Evolutionary conservation across 2,888 invertebrate genomes (phyloP), one percentile per base, ranked within the genome.

Genomic region (Trisateles emortualis): DNA sequence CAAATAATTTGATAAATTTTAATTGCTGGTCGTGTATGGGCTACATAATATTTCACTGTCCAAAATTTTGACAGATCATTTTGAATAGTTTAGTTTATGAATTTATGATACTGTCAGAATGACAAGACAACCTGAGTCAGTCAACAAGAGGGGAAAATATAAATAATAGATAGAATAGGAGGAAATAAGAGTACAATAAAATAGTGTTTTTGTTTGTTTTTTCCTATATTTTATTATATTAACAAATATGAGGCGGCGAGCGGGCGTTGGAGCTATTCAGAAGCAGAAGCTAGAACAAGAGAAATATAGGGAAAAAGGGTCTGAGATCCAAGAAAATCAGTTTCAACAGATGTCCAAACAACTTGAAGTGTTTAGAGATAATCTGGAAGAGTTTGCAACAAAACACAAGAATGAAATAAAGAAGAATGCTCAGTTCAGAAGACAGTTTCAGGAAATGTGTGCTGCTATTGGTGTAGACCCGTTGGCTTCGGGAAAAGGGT

Each of bases 371-470:
- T 99, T 99, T 82, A 95, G 97, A 58, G 94, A 94, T 24, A 98
- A 99, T 82, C 90, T 99, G 32, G 99, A 99, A 86, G 98, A 98
- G 71, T 99, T 99, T 84, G 99, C 99, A 0, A 93, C 96, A 2
- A 98, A 99, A 72, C 99, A 99, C 83, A 98, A 98, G 79, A 96
- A 94, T 69, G 99, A 99, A 80, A 99, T 99, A 38, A 96, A 96
- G 67, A 98, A 98, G 84, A 98, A 99, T 84, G 95, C 99, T 0
- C 96, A 97, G 74, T 99, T 99, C 80, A 95, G 99, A 29, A 94
- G 96, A 47, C 99, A 99, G 86, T 99, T 99, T 83, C 99, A 99
- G 78, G 98, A 99, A 87, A 99, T 99, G 99, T 99, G 99, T 88
- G 98, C 99, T 0, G 97, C 98, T 0, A 99, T 99, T 59, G 99